phyloP scores from a whole-genome alignment of 1,140 invertebrate genomes.

The Drosophila eugracilis region DNA sequence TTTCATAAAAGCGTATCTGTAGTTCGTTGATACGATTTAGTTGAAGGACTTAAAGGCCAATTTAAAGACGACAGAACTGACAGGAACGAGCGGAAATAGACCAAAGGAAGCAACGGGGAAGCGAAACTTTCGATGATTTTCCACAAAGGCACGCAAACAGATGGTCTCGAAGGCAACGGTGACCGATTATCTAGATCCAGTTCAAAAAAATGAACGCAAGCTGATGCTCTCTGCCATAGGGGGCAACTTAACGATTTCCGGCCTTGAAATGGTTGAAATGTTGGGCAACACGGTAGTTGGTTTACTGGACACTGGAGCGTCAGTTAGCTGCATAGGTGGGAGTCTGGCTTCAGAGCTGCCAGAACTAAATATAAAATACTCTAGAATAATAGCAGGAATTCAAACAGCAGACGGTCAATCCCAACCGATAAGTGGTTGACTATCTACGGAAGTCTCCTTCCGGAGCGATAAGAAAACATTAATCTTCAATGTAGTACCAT shows the following conservation, averaged over 20 bases:
- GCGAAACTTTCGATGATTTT: background rate
- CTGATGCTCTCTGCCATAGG: too few relatives aligned
- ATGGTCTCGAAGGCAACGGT: background rate
- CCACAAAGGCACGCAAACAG: background rate
- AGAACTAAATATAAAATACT: background rate
- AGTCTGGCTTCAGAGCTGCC: background rate
- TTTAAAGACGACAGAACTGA: too few relatives aligned
- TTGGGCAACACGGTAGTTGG: background rate
- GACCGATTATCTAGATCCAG: background rate
- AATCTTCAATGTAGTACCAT: too few relatives aligned
- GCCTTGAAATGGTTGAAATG: too few relatives aligned
- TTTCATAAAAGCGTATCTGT: too few relatives aligned
- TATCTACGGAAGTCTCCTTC: background rate
- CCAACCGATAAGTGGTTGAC: background rate
- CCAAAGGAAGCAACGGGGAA: too few relatives aligned
- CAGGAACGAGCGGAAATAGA: too few relatives aligned
- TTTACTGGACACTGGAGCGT: background rate
- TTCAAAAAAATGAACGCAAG: background rate
- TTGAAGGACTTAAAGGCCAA: too few relatives aligned
- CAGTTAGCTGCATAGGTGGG: background rate
- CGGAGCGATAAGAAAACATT: background rate
- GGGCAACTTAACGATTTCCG: too few relatives aligned
- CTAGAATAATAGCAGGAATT: background rate
- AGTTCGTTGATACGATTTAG: too few relatives aligned
- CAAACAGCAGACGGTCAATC: background rate